Conservation (phyloP, 2,888 invertebrate genomes). For the Anorthoa munda region DNA sequence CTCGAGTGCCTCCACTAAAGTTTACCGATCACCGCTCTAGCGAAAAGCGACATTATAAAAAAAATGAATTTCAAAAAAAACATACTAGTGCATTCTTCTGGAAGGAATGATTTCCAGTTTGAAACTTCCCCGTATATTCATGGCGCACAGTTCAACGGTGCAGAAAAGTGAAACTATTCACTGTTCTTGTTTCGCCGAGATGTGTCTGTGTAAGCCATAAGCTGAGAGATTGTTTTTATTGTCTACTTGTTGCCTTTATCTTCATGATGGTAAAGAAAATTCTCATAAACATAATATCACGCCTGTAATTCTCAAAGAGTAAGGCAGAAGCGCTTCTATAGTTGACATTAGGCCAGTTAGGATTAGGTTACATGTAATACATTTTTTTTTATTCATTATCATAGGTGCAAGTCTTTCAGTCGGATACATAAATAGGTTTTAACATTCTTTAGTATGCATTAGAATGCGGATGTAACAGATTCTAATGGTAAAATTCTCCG, state of each 20-base stretch:
- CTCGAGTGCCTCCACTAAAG: neutral
- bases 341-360: too few relatives aligned
- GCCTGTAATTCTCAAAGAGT: too few relatives aligned
- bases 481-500: too few relatives aligned
- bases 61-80: conserved; percentile 49
- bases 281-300: too few relatives aligned
- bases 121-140: conserved; percentile 86
- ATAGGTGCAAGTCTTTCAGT: too few relatives aligned
- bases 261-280: neutral
- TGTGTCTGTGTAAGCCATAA: conserved; percentile 64
- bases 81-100: conserved; percentile 71
- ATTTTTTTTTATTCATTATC: too few relatives aligned
- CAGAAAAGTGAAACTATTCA: conserved; percentile 89
- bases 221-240: conserved; percentile 15
- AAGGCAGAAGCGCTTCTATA: too few relatives aligned
- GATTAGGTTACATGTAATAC: too few relatives aligned
- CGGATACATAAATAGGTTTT: too few relatives aligned
- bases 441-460: too few relatives aligned
- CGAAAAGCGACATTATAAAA: conserved; percentile 14
- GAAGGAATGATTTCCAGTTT: conserved; percentile 83
- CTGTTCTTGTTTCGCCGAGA: conserved; percentile 73
- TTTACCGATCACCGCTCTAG: conserved; percentile 13
- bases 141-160: conserved; percentile 83
- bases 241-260: neutral
- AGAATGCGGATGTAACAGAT: too few relatives aligned